phyloP scores from a whole-genome alignment of 2,113 vertebrate species.

The Phocoena phocoena region DNA sequence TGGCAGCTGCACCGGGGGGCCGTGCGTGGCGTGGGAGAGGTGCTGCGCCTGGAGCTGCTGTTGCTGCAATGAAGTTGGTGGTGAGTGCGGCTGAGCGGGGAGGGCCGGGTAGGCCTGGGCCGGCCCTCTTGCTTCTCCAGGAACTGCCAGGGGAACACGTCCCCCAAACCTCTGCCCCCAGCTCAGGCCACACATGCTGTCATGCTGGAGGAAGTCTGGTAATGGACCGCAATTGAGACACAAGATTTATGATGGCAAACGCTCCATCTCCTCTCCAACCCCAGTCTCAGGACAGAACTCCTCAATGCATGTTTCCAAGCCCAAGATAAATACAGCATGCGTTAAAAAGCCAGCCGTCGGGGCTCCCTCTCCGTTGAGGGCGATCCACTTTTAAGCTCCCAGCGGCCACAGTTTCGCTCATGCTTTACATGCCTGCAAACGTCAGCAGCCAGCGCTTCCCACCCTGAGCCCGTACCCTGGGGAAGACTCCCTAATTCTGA shows the following conservation, averaged over 20 bases:
- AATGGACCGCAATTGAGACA: not conserved
- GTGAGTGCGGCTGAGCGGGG: constrained; percentile 54
- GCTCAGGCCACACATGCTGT: constrained; percentile 28
- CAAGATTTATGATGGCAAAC: constrained; percentile 26
- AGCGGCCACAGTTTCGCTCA: not conserved
- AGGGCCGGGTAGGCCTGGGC: not conserved
- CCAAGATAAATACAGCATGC: constrained; percentile 56
- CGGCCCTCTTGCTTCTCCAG: not conserved
- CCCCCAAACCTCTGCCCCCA: not conserved
- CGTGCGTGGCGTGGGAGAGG: constrained; percentile 95
- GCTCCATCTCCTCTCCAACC: not conserved
- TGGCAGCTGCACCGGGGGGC: constrained; percentile 94
- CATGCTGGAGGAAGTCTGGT: constrained; percentile 21
- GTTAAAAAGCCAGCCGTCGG: constrained; percentile 11
- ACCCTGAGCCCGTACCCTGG: not conserved
- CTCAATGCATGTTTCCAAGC: constrained; percentile 5
- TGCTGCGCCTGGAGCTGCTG: constrained; percentile 99
- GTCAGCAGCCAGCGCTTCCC: not conserved
- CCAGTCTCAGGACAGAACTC: not conserved
- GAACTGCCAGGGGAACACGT: not conserved
- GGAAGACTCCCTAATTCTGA: not conserved
- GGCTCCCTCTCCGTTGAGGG: constrained; percentile 2
- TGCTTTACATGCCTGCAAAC: not conserved
- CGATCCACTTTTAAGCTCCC: not conserved
- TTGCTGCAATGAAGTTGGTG: constrained; percentile 89